A percentile compares a stretch with the other conserved stretches of the same genome.
These are phyloP conservation scores for Macrocentrus cingulum DNA, from an alignment of 1,140 invertebrate species.

Conservation along the genomic window DNA sequence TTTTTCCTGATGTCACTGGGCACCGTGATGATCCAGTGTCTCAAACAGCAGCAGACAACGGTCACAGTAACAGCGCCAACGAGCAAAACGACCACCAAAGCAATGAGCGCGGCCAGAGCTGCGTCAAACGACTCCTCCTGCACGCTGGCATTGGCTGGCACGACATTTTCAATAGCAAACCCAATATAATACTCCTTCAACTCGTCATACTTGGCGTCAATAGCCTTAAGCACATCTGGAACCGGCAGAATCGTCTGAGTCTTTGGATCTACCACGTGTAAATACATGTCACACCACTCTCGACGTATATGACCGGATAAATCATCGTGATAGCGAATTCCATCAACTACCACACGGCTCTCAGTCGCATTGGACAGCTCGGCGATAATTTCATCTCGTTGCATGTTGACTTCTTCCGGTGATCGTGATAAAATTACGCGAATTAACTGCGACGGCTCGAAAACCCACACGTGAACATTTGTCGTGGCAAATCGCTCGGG, in stretches of 20 bases:
- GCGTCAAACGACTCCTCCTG: slow-evolving; percentile 79
- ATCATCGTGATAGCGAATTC: slow-evolving; percentile 76
- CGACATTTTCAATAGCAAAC: slow-evolving; percentile 82
- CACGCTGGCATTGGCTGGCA: slow-evolving; percentile 62
- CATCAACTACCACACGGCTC: slow-evolving; percentile 75
- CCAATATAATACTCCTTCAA: slow-evolving; percentile 76
- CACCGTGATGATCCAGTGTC: slow-evolving; percentile 75
- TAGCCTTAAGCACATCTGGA: slow-evolving; percentile 77
- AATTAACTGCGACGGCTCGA: slow-evolving; percentile 76
- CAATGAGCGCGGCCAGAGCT: slow-evolving; percentile 81
- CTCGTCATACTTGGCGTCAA: slow-evolving; percentile 84
- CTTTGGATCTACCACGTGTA: slow-evolving; percentile 78
- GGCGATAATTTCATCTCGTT: slow-evolving; percentile 70
- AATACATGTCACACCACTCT: slow-evolving; percentile 83
- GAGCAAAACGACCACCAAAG: slow-evolving; percentile 80
- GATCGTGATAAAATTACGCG: slow-evolving; percentile 78
- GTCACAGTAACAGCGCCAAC: slow-evolving; percentile 85
- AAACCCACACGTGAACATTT: slow-evolving; percentile 84
- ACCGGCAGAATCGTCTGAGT: slow-evolving; percentile 76
- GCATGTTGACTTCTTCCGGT: slow-evolving; percentile 69
- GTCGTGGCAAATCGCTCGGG: slow-evolving; percentile 76
- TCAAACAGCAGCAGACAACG: slow-evolving; percentile 85
- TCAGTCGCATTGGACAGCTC: slow-evolving; percentile 76
- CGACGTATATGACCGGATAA: slow-evolving; percentile 68
- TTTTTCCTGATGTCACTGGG: slow-evolving; percentile 71